Percentiles rank a stretch among this genome's conserved stretches.
Conservation (phyloP, 35 echinoderm and acorn worm genomes). For the Ptychodera flava region DNA sequence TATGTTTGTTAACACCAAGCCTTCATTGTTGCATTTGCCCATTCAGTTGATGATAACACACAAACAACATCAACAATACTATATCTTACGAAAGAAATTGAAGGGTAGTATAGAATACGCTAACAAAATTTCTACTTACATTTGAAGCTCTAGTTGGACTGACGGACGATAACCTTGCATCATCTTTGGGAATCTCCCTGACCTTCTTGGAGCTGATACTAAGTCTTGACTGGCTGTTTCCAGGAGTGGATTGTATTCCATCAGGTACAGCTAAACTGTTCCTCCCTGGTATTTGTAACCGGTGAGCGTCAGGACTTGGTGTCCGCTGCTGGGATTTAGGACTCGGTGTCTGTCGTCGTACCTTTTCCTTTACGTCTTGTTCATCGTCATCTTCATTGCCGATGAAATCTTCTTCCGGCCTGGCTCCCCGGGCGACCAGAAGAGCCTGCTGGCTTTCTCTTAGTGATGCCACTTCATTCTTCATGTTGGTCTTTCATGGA, state of each 20-base stretch:
- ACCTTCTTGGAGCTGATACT: slow-evolving; percentile 77
- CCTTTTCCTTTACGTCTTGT: background rate
- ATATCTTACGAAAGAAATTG: too few species aligned
- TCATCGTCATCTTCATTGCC: background rate
- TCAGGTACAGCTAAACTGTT: background rate
- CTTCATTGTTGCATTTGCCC: too few species aligned
- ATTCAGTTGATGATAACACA: too few species aligned
- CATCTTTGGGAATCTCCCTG: slow-evolving; percentile 89
- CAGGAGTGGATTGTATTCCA: slow-evolving; percentile 15
- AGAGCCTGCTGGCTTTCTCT: background rate
- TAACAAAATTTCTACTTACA: too few species aligned
- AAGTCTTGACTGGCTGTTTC: slow-evolving; percentile 56
- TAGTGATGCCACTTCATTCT: background rate
- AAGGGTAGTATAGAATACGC: too few species aligned
- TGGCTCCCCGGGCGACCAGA: background rate
- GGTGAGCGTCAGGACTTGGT: background rate
- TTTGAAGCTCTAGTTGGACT: slow-evolving; percentile 18
- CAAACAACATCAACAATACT: too few species aligned
- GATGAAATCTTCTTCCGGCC: background rate
- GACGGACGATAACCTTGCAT: slow-evolving; percentile 64
- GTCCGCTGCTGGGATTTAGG: background rate
- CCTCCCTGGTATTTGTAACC: background rate
- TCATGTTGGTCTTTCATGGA: background rate
- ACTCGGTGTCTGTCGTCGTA: background rate
- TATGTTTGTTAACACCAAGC: too few species aligned